phyloP scores from a whole-genome alignment of 2,797 vertebrate genomes.

The Anguilla obscura region DNA sequence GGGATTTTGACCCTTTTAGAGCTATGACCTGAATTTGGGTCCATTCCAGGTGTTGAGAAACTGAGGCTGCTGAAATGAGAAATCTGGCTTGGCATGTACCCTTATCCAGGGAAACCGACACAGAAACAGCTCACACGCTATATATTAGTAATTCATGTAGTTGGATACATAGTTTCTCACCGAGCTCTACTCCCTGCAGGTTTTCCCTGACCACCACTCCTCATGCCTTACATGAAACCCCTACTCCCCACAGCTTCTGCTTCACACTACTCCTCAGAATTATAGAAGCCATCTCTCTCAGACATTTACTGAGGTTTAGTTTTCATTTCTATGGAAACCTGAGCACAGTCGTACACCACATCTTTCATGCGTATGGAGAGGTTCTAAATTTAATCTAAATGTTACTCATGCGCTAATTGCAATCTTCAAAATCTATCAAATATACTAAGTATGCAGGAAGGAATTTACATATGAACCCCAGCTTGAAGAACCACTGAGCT shows the following conservation, averaged over 20 bases:
- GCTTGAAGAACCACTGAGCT: not conserved
- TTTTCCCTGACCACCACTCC: too few species aligned
- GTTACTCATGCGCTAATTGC: not conserved
- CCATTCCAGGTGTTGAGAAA: too few species aligned
- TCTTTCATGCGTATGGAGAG: not conserved
- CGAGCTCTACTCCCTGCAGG: too few species aligned
- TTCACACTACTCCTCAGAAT: too few species aligned
- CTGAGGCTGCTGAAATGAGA: too few species aligned
- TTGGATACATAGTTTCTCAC: too few species aligned
- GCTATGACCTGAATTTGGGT: too few species aligned
- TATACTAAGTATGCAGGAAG: not conserved
- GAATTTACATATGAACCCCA: not conserved
- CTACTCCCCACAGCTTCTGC: not conserved
- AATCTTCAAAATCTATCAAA: constrained; percentile 16
- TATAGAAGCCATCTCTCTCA: not conserved
- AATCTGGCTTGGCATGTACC: too few species aligned
- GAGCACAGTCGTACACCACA: not conserved
- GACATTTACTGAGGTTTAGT: not conserved
- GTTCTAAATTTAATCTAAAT: not conserved
- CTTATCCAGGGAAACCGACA: too few species aligned
- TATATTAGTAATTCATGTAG: too few species aligned
- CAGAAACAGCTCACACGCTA: too few species aligned
- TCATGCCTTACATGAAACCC: not conserved
- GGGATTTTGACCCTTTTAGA: too few species aligned
- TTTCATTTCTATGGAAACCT: not conserved